phyloP scores from a whole-genome alignment of 2,113 vertebrate genomes.

The Erinaceus europaeus region DNA sequence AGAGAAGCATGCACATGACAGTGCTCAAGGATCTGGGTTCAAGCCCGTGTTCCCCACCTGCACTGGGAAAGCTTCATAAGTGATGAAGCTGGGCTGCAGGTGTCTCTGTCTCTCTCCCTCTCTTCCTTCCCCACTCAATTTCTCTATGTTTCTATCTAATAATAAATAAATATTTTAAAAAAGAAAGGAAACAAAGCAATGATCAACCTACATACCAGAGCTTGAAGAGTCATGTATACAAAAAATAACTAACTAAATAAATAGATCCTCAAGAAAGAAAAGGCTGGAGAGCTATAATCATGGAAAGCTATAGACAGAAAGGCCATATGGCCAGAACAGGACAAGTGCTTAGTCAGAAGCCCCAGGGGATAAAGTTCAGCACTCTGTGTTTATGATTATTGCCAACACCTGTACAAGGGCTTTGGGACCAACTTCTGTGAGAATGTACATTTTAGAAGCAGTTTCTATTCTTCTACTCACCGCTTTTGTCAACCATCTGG shows the following conservation, averaged over 20 bases:
- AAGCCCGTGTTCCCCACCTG: too few species aligned
- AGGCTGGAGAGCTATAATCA: neutral
- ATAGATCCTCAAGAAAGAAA: too few species aligned
- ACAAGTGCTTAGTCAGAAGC: neutral
- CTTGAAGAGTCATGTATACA: neutral
- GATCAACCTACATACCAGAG: neutral
- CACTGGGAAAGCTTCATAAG: too few species aligned
- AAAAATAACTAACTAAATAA: neutral
- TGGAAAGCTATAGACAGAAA: neutral
- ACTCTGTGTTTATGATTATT: neutral
- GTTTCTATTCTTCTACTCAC: neutral
- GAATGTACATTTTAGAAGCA: neutral
- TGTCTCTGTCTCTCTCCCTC: too few species aligned
- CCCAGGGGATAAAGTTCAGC: neutral
- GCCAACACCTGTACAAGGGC: neutral
- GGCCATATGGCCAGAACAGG: too few species aligned
- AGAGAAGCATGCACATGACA: too few species aligned
- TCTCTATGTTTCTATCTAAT: too few species aligned
- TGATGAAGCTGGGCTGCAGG: too few species aligned
- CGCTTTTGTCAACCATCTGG: neutral
- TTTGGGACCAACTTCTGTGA: neutral
- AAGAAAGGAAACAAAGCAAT: too few species aligned
- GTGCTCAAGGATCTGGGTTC: too few species aligned
- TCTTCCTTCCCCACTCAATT: too few species aligned
- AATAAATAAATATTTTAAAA: too few species aligned